Conservation (phyloP, 2,797 vertebrate genomes). For the Geotria australis region DNA sequence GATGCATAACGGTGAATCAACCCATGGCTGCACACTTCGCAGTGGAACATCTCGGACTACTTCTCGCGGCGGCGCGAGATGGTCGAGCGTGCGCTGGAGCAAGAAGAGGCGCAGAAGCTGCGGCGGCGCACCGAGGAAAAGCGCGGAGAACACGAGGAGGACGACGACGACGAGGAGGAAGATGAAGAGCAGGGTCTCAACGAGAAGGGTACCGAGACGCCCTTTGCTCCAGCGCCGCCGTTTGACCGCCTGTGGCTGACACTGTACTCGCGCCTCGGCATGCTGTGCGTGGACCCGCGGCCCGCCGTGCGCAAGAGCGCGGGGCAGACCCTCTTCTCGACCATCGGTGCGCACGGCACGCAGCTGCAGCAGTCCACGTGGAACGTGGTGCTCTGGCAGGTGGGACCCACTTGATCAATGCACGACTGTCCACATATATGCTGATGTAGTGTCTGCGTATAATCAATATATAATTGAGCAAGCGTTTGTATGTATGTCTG, state of each 20-base stretch:
- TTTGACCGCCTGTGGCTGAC: slow-evolving; percentile 94
- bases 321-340: slow-evolving; percentile 83
- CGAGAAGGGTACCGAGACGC: no score
- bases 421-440: no score
- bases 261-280: slow-evolving; percentile 71
- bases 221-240: slow-evolving; percentile 67
- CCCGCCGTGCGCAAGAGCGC: slow-evolving; percentile 88
- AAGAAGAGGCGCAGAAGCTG: slow-evolving; percentile 44
- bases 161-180: not conserved
- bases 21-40: slow-evolving; percentile 7
- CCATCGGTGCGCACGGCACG: slow-evolving; percentile 75
- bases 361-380: slow-evolving; percentile 73
- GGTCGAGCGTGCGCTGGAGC: slow-evolving; percentile 64
- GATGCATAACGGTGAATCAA: no score
- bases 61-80: slow-evolving; percentile 88
- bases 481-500: no score
- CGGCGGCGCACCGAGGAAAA: slow-evolving; percentile 55
- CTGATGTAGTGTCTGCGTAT: no score
- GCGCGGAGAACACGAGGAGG: not conserved
- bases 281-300: slow-evolving; percentile 71
- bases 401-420: slow-evolving; percentile 8
- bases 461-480: no score
- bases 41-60: slow-evolving; percentile 99
- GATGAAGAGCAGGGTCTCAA: not conserved
- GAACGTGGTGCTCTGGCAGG: slow-evolving; percentile 97